Percentiles rank a stretch among this genome's conserved stretches.
phyloP scores from a whole-genome alignment of 2,888 invertebrate genomes.

The Drosophila tanythrix region DNA sequence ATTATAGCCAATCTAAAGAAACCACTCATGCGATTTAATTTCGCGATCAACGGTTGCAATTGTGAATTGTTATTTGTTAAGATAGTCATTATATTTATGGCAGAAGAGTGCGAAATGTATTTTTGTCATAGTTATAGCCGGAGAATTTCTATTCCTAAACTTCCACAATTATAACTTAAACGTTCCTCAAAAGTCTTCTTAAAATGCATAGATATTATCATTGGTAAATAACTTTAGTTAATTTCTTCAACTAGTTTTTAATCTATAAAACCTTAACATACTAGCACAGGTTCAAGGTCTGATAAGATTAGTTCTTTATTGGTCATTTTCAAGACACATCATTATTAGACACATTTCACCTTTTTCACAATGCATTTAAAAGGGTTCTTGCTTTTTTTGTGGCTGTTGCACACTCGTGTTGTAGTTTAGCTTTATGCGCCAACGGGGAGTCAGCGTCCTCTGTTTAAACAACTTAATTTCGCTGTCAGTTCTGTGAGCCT shows the following conservation, averaged over 20 bases:
- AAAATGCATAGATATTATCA: neutral
- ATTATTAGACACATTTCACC: constrained; percentile 3
- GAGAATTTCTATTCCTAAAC: neutral
- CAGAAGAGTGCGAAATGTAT: neutral
- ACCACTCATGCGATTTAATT: neutral
- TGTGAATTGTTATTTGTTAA: neutral
- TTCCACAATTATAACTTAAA: neutral
- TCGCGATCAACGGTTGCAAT: neutral
- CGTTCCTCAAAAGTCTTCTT: neutral
- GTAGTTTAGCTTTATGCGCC: constrained; percentile 40
- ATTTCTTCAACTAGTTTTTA: neutral
- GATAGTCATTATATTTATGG: neutral
- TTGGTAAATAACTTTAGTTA: neutral
- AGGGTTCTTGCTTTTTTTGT: neutral
- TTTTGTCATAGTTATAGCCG: neutral
- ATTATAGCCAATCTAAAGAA: constrained; percentile 4
- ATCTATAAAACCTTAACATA: neutral
- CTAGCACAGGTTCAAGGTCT: constrained; percentile 3
- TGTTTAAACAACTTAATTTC: constrained; percentile 61
- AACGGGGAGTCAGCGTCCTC: constrained; percentile 20
- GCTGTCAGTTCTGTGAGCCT: constrained; percentile 52
- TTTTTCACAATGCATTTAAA: constrained; percentile 1
- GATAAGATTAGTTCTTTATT: constrained; percentile 30
- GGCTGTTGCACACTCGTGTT: neutral
- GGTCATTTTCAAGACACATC: constrained; percentile 25